Evolutionary conservation across 2,797 vertebrate genomes (phyloP).

Genomic region (Pseudochaenichthys georgianus): DNA sequence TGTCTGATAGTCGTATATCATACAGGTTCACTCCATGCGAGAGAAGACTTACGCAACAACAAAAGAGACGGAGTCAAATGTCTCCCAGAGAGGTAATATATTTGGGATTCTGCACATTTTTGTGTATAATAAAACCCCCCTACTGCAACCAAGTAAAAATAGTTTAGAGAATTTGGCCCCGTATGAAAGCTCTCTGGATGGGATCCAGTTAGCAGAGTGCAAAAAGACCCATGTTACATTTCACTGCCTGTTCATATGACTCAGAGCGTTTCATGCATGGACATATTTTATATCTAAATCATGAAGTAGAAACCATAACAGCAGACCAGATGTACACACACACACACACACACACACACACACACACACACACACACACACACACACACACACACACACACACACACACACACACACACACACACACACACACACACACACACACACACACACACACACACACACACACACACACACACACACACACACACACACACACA

Average conservation of each 20-base stretch:
- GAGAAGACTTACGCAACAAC: conserved; percentile 17
- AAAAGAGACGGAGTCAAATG: conserved; percentile 39
- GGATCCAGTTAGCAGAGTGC: conserved; percentile 16
- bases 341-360: no score
- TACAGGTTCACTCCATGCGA: conserved; percentile 26
- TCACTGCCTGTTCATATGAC: conserved; percentile 14
- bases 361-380: no score
- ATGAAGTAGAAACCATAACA: conserved; percentile 25
- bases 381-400: no score
- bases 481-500: no score
- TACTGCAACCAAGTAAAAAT: conserved; percentile 24
- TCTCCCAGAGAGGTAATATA: conserved; percentile 40
- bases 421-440: no score
- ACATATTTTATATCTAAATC: conserved; percentile 34
- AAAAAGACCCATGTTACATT: conserved; percentile 9
- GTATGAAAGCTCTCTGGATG: conserved; percentile 38
- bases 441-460: no score
- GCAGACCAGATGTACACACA: conserved; percentile 15
- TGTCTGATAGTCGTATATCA: conserved; percentile 47
- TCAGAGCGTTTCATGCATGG: conserved; percentile 26
- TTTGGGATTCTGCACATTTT: conserved; percentile 43
- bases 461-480: no score
- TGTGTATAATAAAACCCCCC: conserved; percentile 16
- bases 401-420: no score
- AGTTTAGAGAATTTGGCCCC: conserved; percentile 30